Evolutionary conservation across 2,888 invertebrate species (phyloP).

Genomic region (Mythimna pallens): DNA sequence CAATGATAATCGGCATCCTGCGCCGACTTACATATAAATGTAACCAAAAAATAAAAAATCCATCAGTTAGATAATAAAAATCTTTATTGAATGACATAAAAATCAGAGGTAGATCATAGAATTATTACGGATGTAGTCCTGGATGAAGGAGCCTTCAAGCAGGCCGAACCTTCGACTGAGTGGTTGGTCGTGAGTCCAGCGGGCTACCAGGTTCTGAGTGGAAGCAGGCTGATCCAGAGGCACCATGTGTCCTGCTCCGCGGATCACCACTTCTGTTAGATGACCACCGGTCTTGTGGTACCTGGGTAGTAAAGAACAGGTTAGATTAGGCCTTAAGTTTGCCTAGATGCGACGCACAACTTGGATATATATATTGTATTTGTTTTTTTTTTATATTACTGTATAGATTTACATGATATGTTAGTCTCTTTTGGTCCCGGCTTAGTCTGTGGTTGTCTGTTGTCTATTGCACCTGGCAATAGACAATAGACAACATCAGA

Average conservation of each 20-base stretch:
- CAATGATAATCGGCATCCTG: no score
- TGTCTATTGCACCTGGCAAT: no score
- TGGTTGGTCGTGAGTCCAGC: constrained; percentile 84
- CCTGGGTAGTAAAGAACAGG: constrained; percentile 70
- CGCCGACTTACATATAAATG: no score
- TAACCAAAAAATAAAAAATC: background rate
- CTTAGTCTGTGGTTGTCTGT: no score
- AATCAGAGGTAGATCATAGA: constrained; percentile 59
- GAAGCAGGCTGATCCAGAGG: constrained; percentile 91
- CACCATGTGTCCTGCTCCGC: constrained; percentile 92
- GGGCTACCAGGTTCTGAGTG: constrained; percentile 88
- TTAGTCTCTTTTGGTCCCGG: no score
- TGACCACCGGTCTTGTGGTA: constrained; percentile 89
- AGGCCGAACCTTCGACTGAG: constrained; percentile 60
- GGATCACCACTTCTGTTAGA: constrained; percentile 90
- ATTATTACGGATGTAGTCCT: constrained; percentile 64
- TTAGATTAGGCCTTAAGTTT: background rate
- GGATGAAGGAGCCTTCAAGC: constrained; percentile 57
- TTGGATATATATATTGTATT: no score
- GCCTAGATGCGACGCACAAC: no score
- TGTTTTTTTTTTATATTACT: no score
- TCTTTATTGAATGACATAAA: constrained; percentile 13
- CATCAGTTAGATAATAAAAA: background rate
- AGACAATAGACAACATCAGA: no score
- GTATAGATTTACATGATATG: no score